These are phyloP conservation scores for Panthera uncia DNA, from an alignment of 2,113 vertebrate species.

Conservation along the genomic window DNA sequence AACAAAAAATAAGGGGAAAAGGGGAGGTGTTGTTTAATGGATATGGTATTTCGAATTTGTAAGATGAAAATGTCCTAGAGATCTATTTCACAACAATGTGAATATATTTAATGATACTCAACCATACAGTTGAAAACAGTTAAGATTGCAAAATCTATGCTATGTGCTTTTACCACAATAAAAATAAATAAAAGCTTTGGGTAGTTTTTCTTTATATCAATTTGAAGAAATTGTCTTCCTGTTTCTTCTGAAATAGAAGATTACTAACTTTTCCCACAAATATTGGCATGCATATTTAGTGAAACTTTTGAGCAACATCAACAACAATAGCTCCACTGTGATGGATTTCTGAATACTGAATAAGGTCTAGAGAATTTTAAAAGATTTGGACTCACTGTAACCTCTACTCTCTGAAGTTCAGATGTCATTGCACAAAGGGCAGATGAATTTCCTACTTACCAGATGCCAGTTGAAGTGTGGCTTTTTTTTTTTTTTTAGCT, in stretches of 20 bases:
- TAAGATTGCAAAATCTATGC: background rate
- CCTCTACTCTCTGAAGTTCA: slow-evolving; percentile 58
- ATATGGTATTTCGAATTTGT: background rate
- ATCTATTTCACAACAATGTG: background rate
- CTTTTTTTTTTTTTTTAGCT: slow-evolving; percentile 11
- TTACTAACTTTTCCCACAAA: slow-evolving; percentile 53
- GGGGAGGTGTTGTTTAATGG: background rate
- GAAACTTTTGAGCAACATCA: slow-evolving; percentile 30
- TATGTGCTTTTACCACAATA: background rate
- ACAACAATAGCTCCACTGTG: slow-evolving; percentile 51
- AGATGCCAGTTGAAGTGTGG: slow-evolving; percentile 42
- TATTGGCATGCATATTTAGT: background rate
- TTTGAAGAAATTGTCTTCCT: slow-evolving; percentile 22
- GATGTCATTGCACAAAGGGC: background rate
- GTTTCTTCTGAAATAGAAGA: background rate
- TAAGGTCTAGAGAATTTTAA: slow-evolving; percentile 51
- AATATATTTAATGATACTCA: background rate
- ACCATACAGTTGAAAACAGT: background rate
- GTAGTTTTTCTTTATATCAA: background rate
- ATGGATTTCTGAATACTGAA: slow-evolving; percentile 49
- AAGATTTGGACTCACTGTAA: slow-evolving; percentile 14
- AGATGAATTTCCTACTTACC: slow-evolving; percentile 45
- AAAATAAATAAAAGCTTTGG: background rate
- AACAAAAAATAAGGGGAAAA: background rate
- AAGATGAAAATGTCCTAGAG: background rate